A percentile compares a stretch with the other conserved stretches of the same genome.
Evolutionary conservation across 2,797 vertebrate genomes (phyloP).

Genomic region (Emys orbicularis): DNA sequence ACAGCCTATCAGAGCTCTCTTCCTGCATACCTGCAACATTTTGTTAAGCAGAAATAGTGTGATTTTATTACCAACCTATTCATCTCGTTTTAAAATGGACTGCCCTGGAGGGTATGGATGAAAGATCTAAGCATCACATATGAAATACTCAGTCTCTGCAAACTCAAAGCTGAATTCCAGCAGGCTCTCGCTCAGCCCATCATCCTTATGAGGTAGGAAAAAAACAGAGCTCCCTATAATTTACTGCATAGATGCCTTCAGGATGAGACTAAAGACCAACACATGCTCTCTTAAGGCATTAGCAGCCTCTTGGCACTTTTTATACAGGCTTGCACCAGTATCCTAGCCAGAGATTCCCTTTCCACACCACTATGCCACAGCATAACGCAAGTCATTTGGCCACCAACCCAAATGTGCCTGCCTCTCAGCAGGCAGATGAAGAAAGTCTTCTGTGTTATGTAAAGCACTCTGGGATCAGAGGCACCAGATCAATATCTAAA

Average conservation of each 20-base stretch:
- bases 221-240: accelerated
- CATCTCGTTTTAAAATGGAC: not conserved
- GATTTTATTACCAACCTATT: not conserved
- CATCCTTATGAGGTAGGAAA: not conserved
- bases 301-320: not conserved
- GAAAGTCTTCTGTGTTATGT: not conserved
- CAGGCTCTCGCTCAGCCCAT: not conserved
- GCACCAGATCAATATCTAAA: not conserved
- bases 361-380: not conserved
- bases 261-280: not conserved
- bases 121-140: not conserved
- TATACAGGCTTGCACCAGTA: not conserved
- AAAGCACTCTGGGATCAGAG: not conserved
- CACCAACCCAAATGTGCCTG: not conserved
- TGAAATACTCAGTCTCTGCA: not conserved
- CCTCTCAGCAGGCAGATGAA: not conserved
- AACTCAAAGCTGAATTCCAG: not conserved
- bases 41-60: not conserved
- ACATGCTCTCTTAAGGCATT: not conserved
- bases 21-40: slow-evolving; percentile 24
- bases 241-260: not conserved
- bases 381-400: not conserved
- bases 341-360: not conserved
- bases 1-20: accelerated
- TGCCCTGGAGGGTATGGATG: not conserved